Evolutionary conservation across 2,113 vertebrate genomes (phyloP), one percentile per base, ranked within the genome.

Genomic region (Carassius carassius): DNA sequence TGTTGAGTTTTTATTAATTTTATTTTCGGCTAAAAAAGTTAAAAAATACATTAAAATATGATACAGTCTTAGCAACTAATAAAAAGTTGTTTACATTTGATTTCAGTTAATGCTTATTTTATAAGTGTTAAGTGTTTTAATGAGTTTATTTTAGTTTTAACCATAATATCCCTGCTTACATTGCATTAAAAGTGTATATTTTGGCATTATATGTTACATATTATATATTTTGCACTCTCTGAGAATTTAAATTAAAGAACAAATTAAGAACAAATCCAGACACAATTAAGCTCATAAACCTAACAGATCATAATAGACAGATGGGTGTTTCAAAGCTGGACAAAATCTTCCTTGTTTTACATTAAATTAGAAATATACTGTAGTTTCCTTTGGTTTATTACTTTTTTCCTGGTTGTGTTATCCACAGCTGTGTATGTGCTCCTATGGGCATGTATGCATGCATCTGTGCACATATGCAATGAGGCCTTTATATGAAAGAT

Each of bases 401-500:
- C 41, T 44, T 75, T 75, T 76, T 56, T 58, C 13, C 5, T 32
- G 1, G 23, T 67, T 23, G 11, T 67, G 11, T 54, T 35, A 19
- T 56, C 13, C 32, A n/a, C 29, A 51, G 23, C 58, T 67, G 8
- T 69, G 73, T 23, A 58, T 79, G 78, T 63, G 21, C 19, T 62
- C 58, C 14, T 19, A 29, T 25, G 13, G 35, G n/a, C 58, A 25
- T 47, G 67, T 11, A 13, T 25, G 54, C 37, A 25, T n/a, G 21
- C n/a, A 13, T 75, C 44, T 84, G 75, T 85, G 23, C 78, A 14
- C 16, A 49, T 72, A 19, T 23, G 21, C 19, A 23, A 29, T 10
- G 54, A 29, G 37, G 25, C 37, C 78, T 77, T 41, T 54, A 54
- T 76, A 41, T n/a, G 19, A 73, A 73, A n/a, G 67, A 63, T 51